Evolutionary conservation across 2,888 invertebrate genomes (phyloP).

Genomic region (Macrosoma leucophasiata): DNA sequence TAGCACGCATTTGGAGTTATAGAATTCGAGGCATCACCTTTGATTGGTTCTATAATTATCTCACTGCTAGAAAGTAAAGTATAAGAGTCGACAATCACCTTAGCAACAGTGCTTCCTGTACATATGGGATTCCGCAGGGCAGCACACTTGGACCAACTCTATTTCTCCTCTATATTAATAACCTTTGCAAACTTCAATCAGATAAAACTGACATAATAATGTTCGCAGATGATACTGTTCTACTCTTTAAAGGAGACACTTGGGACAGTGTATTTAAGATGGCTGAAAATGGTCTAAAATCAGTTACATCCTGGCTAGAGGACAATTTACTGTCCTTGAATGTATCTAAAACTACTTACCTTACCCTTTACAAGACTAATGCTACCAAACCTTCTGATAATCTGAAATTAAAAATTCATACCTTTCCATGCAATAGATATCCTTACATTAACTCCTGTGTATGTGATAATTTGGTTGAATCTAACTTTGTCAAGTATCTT

Average conservation of each 20-base stretch:
- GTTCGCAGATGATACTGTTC: slow-evolving; percentile 2
- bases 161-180: slow-evolving; percentile 2
- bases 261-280: not conserved
- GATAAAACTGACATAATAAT: not conserved
- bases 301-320: not conserved
- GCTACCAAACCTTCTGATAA: too few relatives aligned
- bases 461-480: too few relatives aligned
- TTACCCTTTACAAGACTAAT: not conserved
- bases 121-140: slow-evolving; percentile 1
- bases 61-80: too few relatives aligned
- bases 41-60: too few relatives aligned
- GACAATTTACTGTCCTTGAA: not conserved
- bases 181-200: not conserved
- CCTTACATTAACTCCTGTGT: too few relatives aligned
- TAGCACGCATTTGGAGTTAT: too few relatives aligned
- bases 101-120: not conserved
- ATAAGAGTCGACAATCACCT: too few relatives aligned
- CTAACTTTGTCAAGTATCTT: too few relatives aligned
- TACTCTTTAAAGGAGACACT: not conserved
- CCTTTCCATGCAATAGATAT: not conserved
- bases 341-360: not conserved
- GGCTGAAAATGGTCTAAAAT: not conserved
- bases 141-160: slow-evolving; percentile 2
- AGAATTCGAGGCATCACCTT: too few relatives aligned
- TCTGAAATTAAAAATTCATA: not conserved